Conservation (phyloP, 2,113 vertebrate genomes). For the Dicerorhinus sumatrensis region DNA sequence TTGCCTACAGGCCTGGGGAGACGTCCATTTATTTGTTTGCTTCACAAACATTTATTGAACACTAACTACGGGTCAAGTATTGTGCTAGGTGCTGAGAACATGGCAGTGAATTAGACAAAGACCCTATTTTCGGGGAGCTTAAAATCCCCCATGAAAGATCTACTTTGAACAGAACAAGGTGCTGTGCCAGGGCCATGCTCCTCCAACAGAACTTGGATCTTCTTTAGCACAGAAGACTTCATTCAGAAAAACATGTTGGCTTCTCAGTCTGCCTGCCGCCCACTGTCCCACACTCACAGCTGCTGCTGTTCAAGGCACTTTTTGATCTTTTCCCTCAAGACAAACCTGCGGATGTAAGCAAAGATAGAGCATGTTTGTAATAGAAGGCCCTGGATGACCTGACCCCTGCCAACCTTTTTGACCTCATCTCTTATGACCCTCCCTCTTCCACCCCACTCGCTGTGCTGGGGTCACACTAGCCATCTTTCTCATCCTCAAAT, state of each 20-base stretch:
- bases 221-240: neutral
- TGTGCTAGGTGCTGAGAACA: neutral
- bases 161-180: neutral
- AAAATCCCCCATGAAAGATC: neutral
- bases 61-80: neutral
- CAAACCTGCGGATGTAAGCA: neutral
- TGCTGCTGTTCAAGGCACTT: neutral
- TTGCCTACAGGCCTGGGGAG: neutral
- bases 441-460: neutral
- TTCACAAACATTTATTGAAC: constrained; percentile 9
- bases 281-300: neutral
- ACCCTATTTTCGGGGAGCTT: neutral
- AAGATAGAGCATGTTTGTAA: neutral
- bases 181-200: neutral
- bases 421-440: neutral
- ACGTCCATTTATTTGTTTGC: neutral
- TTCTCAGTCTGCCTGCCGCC: neutral
- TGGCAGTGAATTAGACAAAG: neutral
- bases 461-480: neutral
- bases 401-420: neutral
- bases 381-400: constrained; percentile 8
- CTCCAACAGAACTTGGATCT: neutral
- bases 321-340: neutral
- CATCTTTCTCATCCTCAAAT: neutral
- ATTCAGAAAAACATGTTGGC: neutral